A percentile compares a stretch with the other conserved stretches of the same genome.
Conservation (phyloP, 2,113 vertebrate species). For the Patagioenas fasciata region DNA sequence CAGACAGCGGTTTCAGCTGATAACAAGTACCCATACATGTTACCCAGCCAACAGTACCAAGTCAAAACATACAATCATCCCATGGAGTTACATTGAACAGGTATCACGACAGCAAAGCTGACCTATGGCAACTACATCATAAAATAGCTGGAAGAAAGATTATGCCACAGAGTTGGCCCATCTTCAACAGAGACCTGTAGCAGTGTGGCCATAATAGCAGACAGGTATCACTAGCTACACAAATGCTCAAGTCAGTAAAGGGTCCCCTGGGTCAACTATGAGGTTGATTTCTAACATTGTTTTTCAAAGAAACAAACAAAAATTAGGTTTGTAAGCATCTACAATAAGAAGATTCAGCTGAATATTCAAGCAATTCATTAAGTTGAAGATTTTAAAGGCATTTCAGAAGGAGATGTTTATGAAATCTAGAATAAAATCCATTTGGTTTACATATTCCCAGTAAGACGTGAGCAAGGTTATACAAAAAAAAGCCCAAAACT, state of each 20-base stretch:
- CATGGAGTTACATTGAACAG: neutral
- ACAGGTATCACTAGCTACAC: neutral
- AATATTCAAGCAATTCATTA: neutral
- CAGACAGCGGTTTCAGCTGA: neutral
- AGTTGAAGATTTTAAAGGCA: neutral
- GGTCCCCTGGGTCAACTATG: neutral
- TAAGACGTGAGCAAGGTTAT: neutral
- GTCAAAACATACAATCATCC: neutral
- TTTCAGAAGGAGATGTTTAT: neutral
- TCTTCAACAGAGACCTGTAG: neutral
- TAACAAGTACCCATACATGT: neutral
- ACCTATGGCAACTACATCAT: neutral
- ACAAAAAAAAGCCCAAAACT: neutral
- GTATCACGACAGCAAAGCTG: neutral
- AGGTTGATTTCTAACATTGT: neutral
- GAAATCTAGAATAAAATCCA: neutral
- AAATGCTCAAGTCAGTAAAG: neutral
- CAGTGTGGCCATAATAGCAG: neutral
- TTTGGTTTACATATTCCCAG: neutral
- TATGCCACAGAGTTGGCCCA: neutral
- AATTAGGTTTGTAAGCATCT: neutral
- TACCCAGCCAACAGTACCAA: neutral
- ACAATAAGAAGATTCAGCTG: neutral
- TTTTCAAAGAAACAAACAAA: neutral
- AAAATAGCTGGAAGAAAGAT: neutral